These are phyloP conservation scores for Volucella inanis DNA, from an alignment of 2,888 invertebrate species.

Conservation along the genomic window DNA sequence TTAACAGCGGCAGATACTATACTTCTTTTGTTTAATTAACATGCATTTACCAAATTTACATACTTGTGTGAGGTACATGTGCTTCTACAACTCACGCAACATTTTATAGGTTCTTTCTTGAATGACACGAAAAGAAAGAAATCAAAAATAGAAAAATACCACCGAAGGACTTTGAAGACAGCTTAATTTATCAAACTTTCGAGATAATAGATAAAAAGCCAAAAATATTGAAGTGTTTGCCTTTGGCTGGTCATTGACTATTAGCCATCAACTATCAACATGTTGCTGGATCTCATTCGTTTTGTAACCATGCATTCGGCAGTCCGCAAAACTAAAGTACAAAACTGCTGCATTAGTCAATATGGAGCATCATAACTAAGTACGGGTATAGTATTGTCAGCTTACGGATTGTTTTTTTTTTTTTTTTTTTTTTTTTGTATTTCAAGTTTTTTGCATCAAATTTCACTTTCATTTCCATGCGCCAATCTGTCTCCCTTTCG, in stretches of 20 bases:
- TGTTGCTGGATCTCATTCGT: slow-evolving; percentile 44
- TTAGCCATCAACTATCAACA: slow-evolving; percentile 25
- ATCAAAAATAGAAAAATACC: neutral
- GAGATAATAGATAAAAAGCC: neutral
- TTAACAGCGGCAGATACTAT: neutral
- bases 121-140: neutral
- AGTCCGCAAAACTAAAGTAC: slow-evolving; percentile 24
- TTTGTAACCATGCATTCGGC: slow-evolving; percentile 27
- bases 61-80: slow-evolving; percentile 31
- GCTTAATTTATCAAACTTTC: slow-evolving; percentile 1
- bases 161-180: neutral
- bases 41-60: slow-evolving; percentile 15
- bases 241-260: neutral
- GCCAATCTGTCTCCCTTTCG: neutral
- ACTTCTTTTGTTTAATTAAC: slow-evolving; percentile 20
- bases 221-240: neutral
- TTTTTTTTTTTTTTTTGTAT: slow-evolving; percentile 34
- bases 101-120: slow-evolving; percentile 1
- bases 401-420: slow-evolving; percentile 44
- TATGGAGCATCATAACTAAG: slow-evolving; percentile 57
- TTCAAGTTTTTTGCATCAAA: neutral
- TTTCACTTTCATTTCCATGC: slow-evolving; percentile 68
- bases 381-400: neutral
- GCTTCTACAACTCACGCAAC: slow-evolving; percentile 31
- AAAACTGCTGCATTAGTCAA: slow-evolving; percentile 59